Evolutionary conservation across 2,888 invertebrate genomes (phyloP).

Genomic region (Anorthoa munda): DNA sequence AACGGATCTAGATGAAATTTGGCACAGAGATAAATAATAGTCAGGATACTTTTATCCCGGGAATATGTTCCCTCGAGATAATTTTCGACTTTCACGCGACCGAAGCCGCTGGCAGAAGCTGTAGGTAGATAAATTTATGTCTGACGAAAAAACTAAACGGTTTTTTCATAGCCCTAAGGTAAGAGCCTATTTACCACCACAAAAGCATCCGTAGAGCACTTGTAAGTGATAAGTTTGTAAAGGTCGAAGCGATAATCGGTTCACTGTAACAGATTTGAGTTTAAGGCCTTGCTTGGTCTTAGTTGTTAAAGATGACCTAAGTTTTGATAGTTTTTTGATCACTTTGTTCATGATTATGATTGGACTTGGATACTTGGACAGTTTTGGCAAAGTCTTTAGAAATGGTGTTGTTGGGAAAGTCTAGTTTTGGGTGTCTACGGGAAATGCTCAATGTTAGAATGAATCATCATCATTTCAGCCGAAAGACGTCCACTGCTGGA

Average conservation of each 20-base stretch:
- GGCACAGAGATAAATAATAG: too few relatives aligned
- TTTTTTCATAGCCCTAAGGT: constrained; percentile 25
- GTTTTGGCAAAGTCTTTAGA: constrained; percentile 12
- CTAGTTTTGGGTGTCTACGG: neutral
- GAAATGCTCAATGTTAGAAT: neutral
- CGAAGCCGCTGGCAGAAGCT: too few relatives aligned
- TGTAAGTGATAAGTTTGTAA: constrained; percentile 63
- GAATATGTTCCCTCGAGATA: too few relatives aligned
- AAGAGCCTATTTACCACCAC: constrained; percentile 70
- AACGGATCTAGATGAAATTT: too few relatives aligned
- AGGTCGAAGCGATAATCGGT: constrained; percentile 59
- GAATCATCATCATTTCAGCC: too few relatives aligned
- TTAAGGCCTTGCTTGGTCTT: constrained; percentile 15
- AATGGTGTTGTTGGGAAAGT: constrained; percentile 12
- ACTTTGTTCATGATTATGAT: constrained; percentile 35
- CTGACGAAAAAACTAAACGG: neutral
- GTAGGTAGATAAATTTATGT: too few relatives aligned
- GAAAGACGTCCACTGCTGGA: too few relatives aligned
- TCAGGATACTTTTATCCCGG: too few relatives aligned
- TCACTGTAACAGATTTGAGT: constrained; percentile 52
- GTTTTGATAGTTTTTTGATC: constrained; percentile 41
- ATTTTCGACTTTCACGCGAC: too few relatives aligned
- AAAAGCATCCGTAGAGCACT: constrained; percentile 58
- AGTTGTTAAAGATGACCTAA: constrained; percentile 45
- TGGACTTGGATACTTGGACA: constrained; percentile 14